Conservation (phyloP, 2,797 vertebrate genomes). For the Vespertilio murinus region DNA sequence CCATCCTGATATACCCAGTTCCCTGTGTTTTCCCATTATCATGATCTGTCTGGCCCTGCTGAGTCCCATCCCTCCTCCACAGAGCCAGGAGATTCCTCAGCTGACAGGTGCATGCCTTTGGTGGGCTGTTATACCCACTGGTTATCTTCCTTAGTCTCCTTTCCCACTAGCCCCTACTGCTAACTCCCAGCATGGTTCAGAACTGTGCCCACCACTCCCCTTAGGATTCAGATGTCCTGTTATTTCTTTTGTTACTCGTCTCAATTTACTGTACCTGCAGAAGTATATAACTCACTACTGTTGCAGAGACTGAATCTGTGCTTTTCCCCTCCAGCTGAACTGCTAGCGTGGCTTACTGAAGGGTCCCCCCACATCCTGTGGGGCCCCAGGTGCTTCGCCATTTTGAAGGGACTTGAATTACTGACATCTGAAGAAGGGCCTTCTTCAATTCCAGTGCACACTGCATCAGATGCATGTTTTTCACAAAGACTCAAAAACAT, state of each 20-base stretch:
- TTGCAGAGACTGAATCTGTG: background rate
- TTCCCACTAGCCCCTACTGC: background rate
- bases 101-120: background rate
- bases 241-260: slow-evolving; percentile 43
- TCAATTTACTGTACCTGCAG: background rate
- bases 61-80: background rate
- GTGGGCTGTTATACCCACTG: background rate
- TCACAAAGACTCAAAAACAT: slow-evolving; percentile 77
- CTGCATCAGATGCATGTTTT: slow-evolving; percentile 66
- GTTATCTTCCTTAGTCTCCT: background rate
- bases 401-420: slow-evolving; percentile 72
- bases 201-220: background rate
- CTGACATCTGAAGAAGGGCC: slow-evolving; percentile 60
- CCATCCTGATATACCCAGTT: background rate
- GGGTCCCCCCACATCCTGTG: slow-evolving; percentile 37
- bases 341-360: slow-evolving; percentile 56
- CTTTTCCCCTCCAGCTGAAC: background rate
- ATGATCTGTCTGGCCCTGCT: background rate
- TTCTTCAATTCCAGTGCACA: slow-evolving; percentile 73
- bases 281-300: background rate
- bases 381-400: slow-evolving; percentile 65
- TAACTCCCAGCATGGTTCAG: background rate
- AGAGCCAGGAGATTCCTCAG: background rate
- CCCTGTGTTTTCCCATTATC: background rate
- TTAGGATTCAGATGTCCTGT: background rate